These are phyloP conservation scores for Enteromius viviparus DNA, from an alignment of 2,797 vertebrate genomes.

Conservation along the genomic window DNA sequence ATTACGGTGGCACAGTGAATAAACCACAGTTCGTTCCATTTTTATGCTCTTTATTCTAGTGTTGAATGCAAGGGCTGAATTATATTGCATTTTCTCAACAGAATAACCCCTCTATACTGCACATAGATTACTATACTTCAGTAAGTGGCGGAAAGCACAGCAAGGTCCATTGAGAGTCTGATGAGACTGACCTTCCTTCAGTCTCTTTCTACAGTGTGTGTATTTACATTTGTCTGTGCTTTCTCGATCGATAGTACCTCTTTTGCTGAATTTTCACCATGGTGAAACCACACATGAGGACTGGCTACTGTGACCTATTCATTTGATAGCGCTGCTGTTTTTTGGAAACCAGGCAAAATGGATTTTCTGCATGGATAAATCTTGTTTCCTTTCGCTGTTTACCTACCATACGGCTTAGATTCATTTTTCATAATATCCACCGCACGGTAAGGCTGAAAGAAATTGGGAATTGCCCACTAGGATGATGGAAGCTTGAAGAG, in stretches of 20 bases:
- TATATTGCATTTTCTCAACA: neutral
- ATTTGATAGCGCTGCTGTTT: slow-evolving; percentile 65
- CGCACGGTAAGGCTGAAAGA: slow-evolving; percentile 20
- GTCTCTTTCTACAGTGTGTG: neutral
- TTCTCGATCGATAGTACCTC: slow-evolving; percentile 14
- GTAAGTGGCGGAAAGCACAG: neutral
- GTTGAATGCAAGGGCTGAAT: slow-evolving; percentile 5
- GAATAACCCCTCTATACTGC: neutral
- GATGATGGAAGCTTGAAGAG: slow-evolving; percentile 12
- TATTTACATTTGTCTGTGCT: neutral
- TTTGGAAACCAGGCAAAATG: slow-evolving; percentile 68
- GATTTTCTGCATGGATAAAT: slow-evolving; percentile 75
- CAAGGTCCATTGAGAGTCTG: slow-evolving; percentile 6
- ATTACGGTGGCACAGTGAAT: slow-evolving; percentile 3
- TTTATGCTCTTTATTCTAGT: neutral
- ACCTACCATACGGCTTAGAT: slow-evolving; percentile 64
- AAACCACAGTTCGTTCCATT: neutral
- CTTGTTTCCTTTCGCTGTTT: slow-evolving; percentile 62
- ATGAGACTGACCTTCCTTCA: slow-evolving; percentile 8
- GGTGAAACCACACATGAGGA: slow-evolving; percentile 62
- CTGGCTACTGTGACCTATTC: slow-evolving; percentile 69
- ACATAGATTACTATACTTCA: slow-evolving; percentile 26
- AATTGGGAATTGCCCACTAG: slow-evolving; percentile 6
- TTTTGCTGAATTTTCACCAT: slow-evolving; percentile 12
- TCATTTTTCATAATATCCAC: slow-evolving; percentile 66